A percentile compares a stretch with the other conserved stretches of the same genome.
Conservation (phyloP, 2,888 invertebrate genomes). For the Drosophila rellima region DNA sequence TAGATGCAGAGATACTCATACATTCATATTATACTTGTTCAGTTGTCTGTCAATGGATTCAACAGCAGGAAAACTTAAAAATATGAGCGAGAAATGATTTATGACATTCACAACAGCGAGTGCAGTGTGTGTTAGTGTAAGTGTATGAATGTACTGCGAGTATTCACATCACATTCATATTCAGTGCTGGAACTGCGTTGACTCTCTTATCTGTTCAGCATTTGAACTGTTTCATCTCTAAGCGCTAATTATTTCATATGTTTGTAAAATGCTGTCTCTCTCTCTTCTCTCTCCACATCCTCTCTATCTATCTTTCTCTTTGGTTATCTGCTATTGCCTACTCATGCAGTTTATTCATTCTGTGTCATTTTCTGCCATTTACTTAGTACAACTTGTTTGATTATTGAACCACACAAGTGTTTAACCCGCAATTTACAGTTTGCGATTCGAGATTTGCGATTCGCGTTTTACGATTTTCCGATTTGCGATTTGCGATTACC, state of each 20-base stretch:
- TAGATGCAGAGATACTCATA: slow-evolving; percentile 13
- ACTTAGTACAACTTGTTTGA: slow-evolving; percentile 78
- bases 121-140: slow-evolving; percentile 25
- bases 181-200: slow-evolving; percentile 18
- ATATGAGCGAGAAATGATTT: slow-evolving; percentile 82
- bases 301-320: background rate
- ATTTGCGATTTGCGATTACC: slow-evolving; percentile 51
- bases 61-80: slow-evolving; percentile 67
- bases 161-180: slow-evolving; percentile 16
- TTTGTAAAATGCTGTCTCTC: slow-evolving; percentile 49
- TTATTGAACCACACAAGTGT: slow-evolving; percentile 72
- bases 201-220: slow-evolving; percentile 55
- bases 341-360: slow-evolving; percentile 45
- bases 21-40: slow-evolving; percentile 12
- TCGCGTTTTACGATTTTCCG: slow-evolving; percentile 42
- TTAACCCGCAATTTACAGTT: slow-evolving; percentile 54
- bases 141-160: slow-evolving; percentile 37
- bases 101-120: slow-evolving; percentile 59
- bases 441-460: slow-evolving; percentile 42
- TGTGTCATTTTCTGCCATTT: slow-evolving; percentile 55
- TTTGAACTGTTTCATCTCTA: slow-evolving; percentile 67
- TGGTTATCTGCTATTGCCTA: slow-evolving; percentile 27
- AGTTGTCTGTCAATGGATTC: slow-evolving; percentile 49
- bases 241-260: slow-evolving; percentile 81
- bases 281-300: slow-evolving; percentile 10